phyloP scores from a whole-genome alignment of 2,888 invertebrate species.

The Elmis aenea region DNA sequence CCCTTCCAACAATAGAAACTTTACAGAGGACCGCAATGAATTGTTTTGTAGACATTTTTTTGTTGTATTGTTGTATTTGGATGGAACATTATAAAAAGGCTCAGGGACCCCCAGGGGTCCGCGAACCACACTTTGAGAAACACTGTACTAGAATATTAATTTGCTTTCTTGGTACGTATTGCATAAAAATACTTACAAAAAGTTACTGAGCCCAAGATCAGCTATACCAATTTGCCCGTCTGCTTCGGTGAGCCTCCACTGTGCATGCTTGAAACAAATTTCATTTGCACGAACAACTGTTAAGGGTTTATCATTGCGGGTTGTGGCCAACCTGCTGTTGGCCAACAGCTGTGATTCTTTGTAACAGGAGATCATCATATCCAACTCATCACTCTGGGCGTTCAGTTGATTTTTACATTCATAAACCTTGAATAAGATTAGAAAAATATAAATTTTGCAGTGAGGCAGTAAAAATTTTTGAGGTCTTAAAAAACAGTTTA shows the following conservation, averaged over 20 bases:
- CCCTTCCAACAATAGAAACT: no score
- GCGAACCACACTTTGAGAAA: no score
- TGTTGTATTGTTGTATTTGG: no score
- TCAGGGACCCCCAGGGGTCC: no score
- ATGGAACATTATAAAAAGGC: no score
- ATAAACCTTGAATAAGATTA: constrained; percentile 64
- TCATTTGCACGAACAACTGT: constrained; percentile 81
- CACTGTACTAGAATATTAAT: no score
- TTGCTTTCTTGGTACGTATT: no score
- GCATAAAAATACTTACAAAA: constrained; percentile 61
- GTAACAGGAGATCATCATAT: constrained; percentile 91
- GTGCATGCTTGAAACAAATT: constrained; percentile 97
- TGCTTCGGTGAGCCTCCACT: constrained; percentile 95
- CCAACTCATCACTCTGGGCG: constrained; percentile 86
- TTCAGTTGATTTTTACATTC: constrained; percentile 87
- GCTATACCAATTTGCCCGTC: constrained; percentile 98
- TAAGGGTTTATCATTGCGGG: constrained; percentile 64
- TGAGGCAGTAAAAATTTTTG: no score
- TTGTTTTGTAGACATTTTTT: no score
- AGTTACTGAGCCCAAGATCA: constrained; percentile 91
- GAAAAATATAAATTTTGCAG: no score
- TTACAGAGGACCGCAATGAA: no score
- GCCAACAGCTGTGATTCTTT: constrained; percentile 70
- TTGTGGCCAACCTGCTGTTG: constrained; percentile 57
- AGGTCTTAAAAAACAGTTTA: no score